Evolutionary conservation across 2,888 invertebrate genomes (phyloP), one percentile per base, ranked within the genome.

Genomic region (Gordius sp.): DNA sequence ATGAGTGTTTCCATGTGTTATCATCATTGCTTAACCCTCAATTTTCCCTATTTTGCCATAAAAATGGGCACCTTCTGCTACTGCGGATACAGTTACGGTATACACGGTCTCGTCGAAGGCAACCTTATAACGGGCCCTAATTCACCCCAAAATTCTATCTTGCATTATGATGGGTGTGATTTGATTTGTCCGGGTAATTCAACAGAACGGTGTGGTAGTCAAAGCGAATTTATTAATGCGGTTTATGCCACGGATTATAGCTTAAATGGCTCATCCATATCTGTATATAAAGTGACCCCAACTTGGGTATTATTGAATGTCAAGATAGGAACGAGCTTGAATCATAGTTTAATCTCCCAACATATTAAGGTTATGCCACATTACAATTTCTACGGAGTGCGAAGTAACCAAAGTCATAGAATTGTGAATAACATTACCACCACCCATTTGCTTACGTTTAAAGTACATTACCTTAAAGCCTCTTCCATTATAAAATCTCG

Each of bases 1-100:
- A 54, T 54, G 55, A 25, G 28, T 13, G 13, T 27, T 4, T 16
- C 26, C 55, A 54, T 54, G 55, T 54, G 55, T 27, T 25, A 4
- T 26, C 27, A n/a, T 20, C 28, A 54, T 28, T 54, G 55, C 55
- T 26, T 8, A 25, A 20, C 25, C 8, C 25, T 16, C 4, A 8
- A 27, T 2, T 54, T 26, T 27, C 55, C 55, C 25, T 54, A 16
- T 54, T 25, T 28, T 27, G 55, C 55, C 13, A 8, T 54, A 20
- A 25, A 54, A n/a, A n/a, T 16, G 8, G 55, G 55, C 4, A 20
- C 27, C 4, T 16, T 16, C 4, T 54, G 55, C 27, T 24, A 16
- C 4, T 54, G 55, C 23, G 55, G 27, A 8, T 54, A 26, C 27
- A 25, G 27, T 28, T 54, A 54, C 27, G 55, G 27, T 16, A 4